A percentile compares a stretch with the other conserved stretches of the same genome.
phyloP scores from a whole-genome alignment of 1,140 invertebrate species.

The Nasonia giraulti region DNA sequence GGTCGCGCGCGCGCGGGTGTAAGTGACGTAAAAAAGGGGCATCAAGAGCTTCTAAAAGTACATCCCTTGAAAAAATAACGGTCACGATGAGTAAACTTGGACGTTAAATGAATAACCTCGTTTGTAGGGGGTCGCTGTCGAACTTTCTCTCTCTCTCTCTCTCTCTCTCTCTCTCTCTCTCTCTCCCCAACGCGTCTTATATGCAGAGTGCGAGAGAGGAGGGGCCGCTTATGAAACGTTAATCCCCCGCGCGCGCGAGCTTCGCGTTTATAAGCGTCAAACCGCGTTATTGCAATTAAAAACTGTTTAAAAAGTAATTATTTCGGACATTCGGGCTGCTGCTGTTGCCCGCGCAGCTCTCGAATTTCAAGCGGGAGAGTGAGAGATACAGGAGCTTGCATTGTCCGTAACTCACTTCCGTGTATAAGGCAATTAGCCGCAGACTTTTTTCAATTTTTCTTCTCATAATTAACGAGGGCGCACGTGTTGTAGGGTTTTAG shows the following conservation, averaged over 20 bases:
- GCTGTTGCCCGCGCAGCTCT: background rate
- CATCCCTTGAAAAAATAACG: background rate
- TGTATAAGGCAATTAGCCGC: too few species aligned
- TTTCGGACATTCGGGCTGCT: background rate
- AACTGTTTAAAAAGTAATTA: constrained; percentile 47
- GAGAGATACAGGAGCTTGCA: too few species aligned
- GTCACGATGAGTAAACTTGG: background rate
- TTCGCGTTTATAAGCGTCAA: constrained; percentile 13
- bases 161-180: background rate
- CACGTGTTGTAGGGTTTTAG: too few species aligned
- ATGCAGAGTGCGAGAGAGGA: too few species aligned
- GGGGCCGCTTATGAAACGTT: background rate
- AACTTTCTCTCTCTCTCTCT: background rate
- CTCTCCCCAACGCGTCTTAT: background rate
- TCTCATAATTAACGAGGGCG: too few species aligned
- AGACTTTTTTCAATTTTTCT: too few species aligned
- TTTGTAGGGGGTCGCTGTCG: background rate
- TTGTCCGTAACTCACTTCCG: too few species aligned
- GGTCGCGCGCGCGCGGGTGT: too few species aligned
- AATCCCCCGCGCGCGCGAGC: background rate
- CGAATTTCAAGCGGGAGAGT: too few species aligned
- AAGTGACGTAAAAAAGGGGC: too few species aligned
- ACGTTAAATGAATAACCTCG: constrained; percentile 6
- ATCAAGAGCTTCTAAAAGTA: too few species aligned
- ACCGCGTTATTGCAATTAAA: constrained; percentile 14